Percentiles rank a stretch among this genome's conserved stretches.
Conservation (phyloP, 1,140 invertebrate genomes). For the Stratiolaelaps scimitus region DNA sequence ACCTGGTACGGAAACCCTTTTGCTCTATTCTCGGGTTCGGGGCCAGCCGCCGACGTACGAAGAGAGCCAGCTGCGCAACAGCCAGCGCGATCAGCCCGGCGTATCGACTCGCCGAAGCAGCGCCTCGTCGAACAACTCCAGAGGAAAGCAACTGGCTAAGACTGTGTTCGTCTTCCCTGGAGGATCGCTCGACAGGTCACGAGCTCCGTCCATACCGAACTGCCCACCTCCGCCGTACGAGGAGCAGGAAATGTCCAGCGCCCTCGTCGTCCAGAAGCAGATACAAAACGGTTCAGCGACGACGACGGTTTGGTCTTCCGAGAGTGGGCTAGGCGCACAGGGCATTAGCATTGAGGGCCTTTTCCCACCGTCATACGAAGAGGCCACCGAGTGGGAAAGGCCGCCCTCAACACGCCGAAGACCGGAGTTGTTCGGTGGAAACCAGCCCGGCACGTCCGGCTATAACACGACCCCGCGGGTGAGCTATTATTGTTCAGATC, state of each 20-base stretch:
- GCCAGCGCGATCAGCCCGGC: constrained; percentile 19
- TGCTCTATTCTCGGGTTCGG: constrained; percentile 26
- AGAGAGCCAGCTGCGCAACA: constrained; percentile 23
- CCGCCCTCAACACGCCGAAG: constrained; percentile 2
- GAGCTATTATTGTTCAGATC: constrained; percentile 18
- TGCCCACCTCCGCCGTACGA: constrained; percentile 22
- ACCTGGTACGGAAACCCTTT: constrained; percentile 3
- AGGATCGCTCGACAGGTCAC: constrained; percentile 18
- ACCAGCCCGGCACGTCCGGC: neutral
- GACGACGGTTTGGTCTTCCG: constrained; percentile 24
- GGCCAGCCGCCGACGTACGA: constrained; percentile 24
- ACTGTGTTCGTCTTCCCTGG: constrained; percentile 25
- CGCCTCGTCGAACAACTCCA: constrained; percentile 14
- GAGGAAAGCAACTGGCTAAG: neutral
- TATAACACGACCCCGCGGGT: neutral
- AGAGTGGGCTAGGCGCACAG: constrained; percentile 8
- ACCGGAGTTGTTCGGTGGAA: constrained; percentile 10
- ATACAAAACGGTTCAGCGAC: constrained; percentile 17
- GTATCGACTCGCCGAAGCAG: neutral
- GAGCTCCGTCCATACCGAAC: constrained; percentile 8
- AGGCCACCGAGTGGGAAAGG: constrained; percentile 24
- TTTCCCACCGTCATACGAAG: constrained; percentile 23
- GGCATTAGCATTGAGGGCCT: constrained; percentile 22
- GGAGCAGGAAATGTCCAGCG: constrained; percentile 21
- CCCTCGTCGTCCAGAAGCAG: constrained; percentile 15